Conservation (phyloP, 2,113 vertebrate genomes). For the Myrmecobius fasciatus region DNA sequence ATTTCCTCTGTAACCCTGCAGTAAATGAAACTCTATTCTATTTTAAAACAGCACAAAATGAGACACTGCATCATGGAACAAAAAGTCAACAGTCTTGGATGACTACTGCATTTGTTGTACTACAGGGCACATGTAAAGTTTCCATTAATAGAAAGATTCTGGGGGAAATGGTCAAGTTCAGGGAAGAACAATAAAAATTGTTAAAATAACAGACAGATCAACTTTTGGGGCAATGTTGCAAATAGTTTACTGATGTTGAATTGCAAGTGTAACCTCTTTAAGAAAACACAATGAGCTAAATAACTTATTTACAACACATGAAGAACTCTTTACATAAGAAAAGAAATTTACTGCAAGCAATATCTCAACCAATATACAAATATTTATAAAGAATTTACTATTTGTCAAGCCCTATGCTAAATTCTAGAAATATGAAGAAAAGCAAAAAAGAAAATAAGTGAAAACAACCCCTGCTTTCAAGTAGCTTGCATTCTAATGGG, state of each 20-base stretch:
- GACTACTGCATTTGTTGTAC: slow-evolving; percentile 5
- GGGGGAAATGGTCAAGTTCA: slow-evolving; percentile 5
- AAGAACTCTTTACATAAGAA: not conserved
- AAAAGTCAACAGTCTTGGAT: not conserved
- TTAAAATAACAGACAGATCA: slow-evolving; percentile 13
- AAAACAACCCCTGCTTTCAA: not conserved
- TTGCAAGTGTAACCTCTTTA: not conserved
- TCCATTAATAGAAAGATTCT: not conserved
- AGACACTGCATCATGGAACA: not conserved
- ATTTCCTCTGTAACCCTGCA: slow-evolving; percentile 31
- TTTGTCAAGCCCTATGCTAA: not conserved
- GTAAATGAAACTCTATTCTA: slow-evolving; percentile 33
- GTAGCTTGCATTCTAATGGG: not conserved
- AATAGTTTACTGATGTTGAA: not conserved
- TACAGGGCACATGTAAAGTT: slow-evolving; percentile 28
- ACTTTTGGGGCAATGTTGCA: not conserved
- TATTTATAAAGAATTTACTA: not conserved
- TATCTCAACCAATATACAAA: not conserved
- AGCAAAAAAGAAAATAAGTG: not conserved
- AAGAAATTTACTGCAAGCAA: not conserved
- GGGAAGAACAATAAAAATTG: not conserved
- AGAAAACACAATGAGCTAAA: not conserved
- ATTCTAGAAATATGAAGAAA: not conserved
- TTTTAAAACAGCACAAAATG: slow-evolving; percentile 19
- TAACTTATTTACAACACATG: not conserved